Percentiles rank a stretch among this genome's conserved stretches.
phyloP scores from a whole-genome alignment of 1,140 invertebrate species.

The Dolichoris vasculosae region DNA sequence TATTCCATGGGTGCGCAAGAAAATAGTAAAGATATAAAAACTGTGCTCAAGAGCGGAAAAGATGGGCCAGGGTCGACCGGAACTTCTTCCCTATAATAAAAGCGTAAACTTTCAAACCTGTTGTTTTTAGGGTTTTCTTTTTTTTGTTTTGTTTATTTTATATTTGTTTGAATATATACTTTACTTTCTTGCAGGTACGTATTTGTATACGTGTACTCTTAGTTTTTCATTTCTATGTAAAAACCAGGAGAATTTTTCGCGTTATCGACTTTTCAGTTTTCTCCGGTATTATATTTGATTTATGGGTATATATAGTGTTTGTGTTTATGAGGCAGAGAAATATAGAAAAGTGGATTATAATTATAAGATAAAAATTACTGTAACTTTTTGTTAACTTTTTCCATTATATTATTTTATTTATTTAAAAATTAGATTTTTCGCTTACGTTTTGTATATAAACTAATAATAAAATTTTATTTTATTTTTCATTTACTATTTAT shows the following conservation, averaged over 20 bases:
- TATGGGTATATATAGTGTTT: background rate
- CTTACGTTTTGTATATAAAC: too few species aligned
- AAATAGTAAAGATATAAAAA: background rate
- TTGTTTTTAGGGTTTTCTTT: background rate
- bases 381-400: too few species aligned
- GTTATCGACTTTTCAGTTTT: background rate
- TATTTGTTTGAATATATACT: background rate
- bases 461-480: too few species aligned
- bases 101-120: background rate
- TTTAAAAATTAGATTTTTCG: too few species aligned
- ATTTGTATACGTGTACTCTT: background rate
- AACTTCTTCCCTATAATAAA: background rate
- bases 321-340: too few species aligned
- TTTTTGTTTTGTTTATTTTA: background rate
- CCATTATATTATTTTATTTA: too few species aligned
- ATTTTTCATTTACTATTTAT: too few species aligned
- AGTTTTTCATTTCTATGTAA: too few species aligned
- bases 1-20: background rate
- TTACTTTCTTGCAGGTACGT: too few species aligned
- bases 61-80: background rate
- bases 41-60: background rate
- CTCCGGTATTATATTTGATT: background rate
- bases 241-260: too few species aligned
- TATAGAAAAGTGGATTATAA: too few species aligned
- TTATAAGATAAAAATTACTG: too few species aligned